Conservation (phyloP, 2,888 invertebrate species). For the Meteorus cinctellus region DNA sequence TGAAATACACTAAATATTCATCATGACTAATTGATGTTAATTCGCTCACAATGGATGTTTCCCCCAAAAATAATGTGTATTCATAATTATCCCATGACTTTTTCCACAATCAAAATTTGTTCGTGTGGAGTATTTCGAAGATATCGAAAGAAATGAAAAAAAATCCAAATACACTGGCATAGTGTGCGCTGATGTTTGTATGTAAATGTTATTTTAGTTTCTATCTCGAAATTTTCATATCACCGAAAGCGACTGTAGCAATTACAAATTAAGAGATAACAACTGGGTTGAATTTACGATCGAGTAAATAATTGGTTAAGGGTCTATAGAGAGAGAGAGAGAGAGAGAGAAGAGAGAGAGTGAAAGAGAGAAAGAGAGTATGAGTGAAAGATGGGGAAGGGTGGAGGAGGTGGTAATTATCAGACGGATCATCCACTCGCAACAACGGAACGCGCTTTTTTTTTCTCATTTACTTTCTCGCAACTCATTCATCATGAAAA, state of each 20-base stretch:
- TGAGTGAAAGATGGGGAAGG: neutral
- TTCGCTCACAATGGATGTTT: neutral
- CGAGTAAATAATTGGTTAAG: slow-evolving; percentile 31
- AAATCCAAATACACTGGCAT: neutral
- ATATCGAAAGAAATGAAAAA: neutral
- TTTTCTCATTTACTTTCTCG: slow-evolving; percentile 3
- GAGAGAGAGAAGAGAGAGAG: neutral
- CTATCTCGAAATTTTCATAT: slow-evolving; percentile 14
- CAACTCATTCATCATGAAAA: slow-evolving; percentile 6
- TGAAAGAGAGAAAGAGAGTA: neutral
- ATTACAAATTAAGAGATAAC: slow-evolving; percentile 42
- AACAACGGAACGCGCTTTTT: slow-evolving; percentile 21
- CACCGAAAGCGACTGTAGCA: slow-evolving; percentile 29
- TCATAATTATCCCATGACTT: neutral
- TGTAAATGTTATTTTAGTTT: slow-evolving; percentile 2
- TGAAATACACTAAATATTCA: slow-evolving; percentile 20
- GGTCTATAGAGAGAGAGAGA: neutral
- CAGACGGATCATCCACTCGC: slow-evolving; percentile 44
- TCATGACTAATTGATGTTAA: slow-evolving; percentile 20
- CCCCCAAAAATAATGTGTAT: neutral
- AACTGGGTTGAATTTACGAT: slow-evolving; percentile 39
- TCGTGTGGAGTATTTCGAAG: neutral
- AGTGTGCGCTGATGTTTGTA: neutral
- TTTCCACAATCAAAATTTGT: slow-evolving; percentile 10
- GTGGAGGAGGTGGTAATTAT: slow-evolving; percentile 16